Percentiles rank a stretch among this genome's conserved stretches.
phyloP scores from a whole-genome alignment of 2,797 vertebrate genomes.

The Periparus ater region DNA sequence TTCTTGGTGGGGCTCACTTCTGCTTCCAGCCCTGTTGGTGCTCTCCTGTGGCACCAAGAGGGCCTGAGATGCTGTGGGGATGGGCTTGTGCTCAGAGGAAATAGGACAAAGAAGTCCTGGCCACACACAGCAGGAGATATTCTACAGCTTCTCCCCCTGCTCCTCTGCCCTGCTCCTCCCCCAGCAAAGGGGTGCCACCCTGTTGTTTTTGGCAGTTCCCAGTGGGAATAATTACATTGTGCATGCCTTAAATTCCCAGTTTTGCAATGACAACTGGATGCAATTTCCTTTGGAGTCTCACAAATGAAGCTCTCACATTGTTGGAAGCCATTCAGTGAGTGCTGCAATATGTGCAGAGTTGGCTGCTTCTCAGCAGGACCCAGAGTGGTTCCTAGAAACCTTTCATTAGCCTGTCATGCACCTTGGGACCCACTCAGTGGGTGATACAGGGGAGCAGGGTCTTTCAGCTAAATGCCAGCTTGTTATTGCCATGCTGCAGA shows the following conservation, averaged over 20 bases:
- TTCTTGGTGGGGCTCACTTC: not conserved
- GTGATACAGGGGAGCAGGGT: not conserved
- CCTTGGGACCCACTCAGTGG: not conserved
- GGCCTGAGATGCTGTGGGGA: not conserved
- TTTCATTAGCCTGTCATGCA: not conserved
- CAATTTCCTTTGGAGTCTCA: constrained; percentile 36
- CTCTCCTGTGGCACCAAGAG: not conserved
- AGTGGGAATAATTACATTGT: constrained; percentile 40
- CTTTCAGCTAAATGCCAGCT: not conserved
- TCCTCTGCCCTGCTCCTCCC: not conserved
- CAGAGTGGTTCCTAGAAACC: not conserved
- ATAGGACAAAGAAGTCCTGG: not conserved
- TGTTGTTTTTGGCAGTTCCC: constrained; percentile 13
- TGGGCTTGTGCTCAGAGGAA: not conserved
- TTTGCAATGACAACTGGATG: constrained; percentile 57
- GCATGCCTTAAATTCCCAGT: constrained; percentile 41
- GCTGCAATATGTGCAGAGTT: constrained; percentile 17
- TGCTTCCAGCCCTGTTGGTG: not conserved
- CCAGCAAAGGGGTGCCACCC: not conserved
- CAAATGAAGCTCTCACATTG: constrained; percentile 8
- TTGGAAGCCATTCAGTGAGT: constrained; percentile 31
- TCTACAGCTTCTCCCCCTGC: not conserved
- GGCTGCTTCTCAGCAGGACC: not conserved
- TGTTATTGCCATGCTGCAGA: not conserved
- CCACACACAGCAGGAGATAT: not conserved